Evolutionary conservation across 2,888 invertebrate species (phyloP), one percentile per base, ranked within the genome.

Genomic region (Proisotoma minuta): DNA sequence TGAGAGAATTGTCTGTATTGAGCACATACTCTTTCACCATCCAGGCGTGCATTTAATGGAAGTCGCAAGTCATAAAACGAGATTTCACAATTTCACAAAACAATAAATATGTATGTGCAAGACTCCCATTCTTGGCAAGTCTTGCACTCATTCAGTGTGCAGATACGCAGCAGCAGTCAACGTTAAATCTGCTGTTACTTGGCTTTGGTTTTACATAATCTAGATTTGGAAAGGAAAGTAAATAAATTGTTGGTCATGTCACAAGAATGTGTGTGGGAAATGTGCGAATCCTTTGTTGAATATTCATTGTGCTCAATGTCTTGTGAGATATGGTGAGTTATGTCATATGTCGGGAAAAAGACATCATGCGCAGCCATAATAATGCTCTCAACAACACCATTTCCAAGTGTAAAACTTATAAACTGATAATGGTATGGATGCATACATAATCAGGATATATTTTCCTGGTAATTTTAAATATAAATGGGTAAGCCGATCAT

Each of bases 251-350:
- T n/a, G n/a, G n/a, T n/a, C n/a, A n/a, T n/a, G n/a, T n/a, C n/a
- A n/a, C n/a, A n/a, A n/a, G n/a, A n/a, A n/a, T n/a, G n/a, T 4
- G 27, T 12, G 18, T 3, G 18, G 18, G 24, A n/a, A 24, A 23
- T n/a, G 53, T 52, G 52, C 28, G 52, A 23, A 22, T 12, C 50
- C 43, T 52, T 63, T 63, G 53, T 63, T 63, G 63, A 63, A 63
- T 63, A 63, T 61, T 65, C 64, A 65, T 61, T 40, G 57, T 61
- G 64, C 27, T 61, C 54, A 65, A 65, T 65, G 60, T 65, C 27
- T 58, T 59, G 64, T 58, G 34, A 52, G 61, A 65, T 61, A 47
- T 23, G 29, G 22, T 57, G 63, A 63, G 57, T 64, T 64, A 60
- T 59, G 64, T 27, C 52, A 52, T 24, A 15, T 8, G 52, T 47